Base-by-base conservation (phyloP, 2,797 vertebrate species). In the Phalloptychus januarius region DNA sequence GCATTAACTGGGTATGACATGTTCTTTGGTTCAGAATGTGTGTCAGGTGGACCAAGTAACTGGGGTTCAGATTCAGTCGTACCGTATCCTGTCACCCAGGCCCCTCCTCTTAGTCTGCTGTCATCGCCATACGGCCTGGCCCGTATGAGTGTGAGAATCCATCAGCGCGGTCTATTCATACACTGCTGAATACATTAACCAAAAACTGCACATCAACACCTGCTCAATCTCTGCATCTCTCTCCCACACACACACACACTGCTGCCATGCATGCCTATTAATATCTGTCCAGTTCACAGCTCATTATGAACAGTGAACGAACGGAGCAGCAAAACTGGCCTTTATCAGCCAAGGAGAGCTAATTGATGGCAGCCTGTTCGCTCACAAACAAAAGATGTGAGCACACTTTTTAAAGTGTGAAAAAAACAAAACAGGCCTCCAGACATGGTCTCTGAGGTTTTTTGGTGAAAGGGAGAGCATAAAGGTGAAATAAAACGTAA, bases 141-240 rank as follows among this genome's bases (percentile, higher is more conserved):
- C 38, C 76, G 72, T 56, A 42, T 28, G 63, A 85, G 78, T 40
- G 67, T 79, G 61, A 81, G 75, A 65, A 87, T 85, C 87, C 85
- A 75, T 91, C 88, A 87, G 74, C 79, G 23, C 31, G 5, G 71
- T 88, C 86, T 92, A 91, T 91, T 91, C 87, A 88, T 89, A 89
- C 72, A 82, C 89, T 23, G 71, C 52, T 70, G 79, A 86, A 87
- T 78, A 72, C 82, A 89, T 74, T 71, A 74, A 33, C 1, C 1
- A 77, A 81, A 79, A 33, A 77, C 65, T 71, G 73, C 76, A 85
- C 74, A 86, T 87, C 86, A 86, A 79, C 91, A 90, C 83, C 67
- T 78, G 78, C 80, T 83, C n/a, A 56, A 45, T 81, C 72, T 48
- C 52, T 72, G 36, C 75, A 40, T 85, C 79, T 72, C 79, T 85